Conservation (phyloP, 2,797 vertebrate genomes). For the Cyclopterus lumpus region DNA sequence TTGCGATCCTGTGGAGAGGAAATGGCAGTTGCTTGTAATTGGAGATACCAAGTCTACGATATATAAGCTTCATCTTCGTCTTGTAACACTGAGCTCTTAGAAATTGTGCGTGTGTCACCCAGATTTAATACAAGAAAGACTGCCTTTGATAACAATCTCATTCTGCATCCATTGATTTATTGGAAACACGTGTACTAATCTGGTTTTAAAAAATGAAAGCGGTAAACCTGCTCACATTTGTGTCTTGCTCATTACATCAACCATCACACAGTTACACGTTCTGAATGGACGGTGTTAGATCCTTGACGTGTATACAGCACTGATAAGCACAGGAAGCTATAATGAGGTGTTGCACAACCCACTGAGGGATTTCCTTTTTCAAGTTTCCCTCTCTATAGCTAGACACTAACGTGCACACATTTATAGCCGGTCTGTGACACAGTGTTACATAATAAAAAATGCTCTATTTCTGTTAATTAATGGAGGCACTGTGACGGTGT, state of each 20-base stretch:
- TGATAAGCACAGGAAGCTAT: constrained; percentile 43
- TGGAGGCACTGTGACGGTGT: neutral
- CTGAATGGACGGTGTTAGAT: constrained; percentile 4
- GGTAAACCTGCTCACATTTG: neutral
- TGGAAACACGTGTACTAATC: neutral
- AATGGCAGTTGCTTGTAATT: neutral
- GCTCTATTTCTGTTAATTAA: constrained; percentile 2
- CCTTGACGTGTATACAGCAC: neutral
- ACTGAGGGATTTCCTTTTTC: constrained; percentile 34
- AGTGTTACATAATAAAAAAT: neutral
- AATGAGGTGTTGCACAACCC: constrained; percentile 27
- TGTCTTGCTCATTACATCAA: neutral
- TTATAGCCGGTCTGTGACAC: constrained; percentile 2
- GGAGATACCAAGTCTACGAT: neutral
- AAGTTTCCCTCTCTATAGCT: constrained; percentile 7
- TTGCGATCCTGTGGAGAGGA: constrained; percentile 57
- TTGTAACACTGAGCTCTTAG: neutral
- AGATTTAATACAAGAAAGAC: neutral
- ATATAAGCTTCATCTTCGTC: neutral
- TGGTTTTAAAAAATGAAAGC: neutral
- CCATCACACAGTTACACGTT: neutral
- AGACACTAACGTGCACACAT: neutral
- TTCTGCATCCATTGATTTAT: neutral
- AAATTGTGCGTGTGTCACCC: neutral
- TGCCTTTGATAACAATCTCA: neutral